Percentiles rank a stretch among this genome's conserved stretches.
Conservation (phyloP, 1,140 invertebrate species). For the Anoplolepis gracilipes region DNA sequence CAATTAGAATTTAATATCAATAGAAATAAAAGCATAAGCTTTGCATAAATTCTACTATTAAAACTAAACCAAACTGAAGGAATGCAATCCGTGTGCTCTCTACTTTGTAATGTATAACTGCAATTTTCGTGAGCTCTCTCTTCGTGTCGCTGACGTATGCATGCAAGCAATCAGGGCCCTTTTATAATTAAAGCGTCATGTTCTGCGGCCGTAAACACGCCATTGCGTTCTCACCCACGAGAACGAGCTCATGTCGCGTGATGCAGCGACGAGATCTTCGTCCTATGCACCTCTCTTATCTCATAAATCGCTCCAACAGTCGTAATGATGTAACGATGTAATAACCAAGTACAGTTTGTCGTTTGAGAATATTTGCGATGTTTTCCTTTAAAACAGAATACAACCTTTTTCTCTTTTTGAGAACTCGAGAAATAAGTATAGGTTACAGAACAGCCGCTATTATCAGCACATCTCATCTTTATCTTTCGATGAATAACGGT, state of each 20-base stretch:
- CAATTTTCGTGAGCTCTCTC: constrained; percentile 23
- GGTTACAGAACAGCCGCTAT: not conserved
- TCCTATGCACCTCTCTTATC: not conserved
- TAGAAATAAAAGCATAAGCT: not conserved
- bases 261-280: constrained; percentile 35
- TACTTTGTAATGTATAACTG: constrained; percentile 26
- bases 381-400: not conserved
- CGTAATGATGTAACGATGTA: constrained; percentile 28
- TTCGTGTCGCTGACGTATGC: constrained; percentile 19
- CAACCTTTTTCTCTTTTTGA: not conserved
- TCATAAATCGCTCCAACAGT: constrained; percentile 2
- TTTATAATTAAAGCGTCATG: constrained; percentile 52
- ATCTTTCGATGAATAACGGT: not conserved
- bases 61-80: not conserved
- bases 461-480: not conserved
- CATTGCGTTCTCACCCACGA: constrained; percentile 18
- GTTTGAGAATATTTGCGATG: not conserved
- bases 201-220: constrained; percentile 33
- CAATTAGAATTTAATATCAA: no score
- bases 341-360: not conserved
- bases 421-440: not conserved
- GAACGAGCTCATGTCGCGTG: constrained; percentile 19
- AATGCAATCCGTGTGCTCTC: constrained; percentile 8
- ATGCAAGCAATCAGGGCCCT: constrained; percentile 1
- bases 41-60: not conserved